These are phyloP conservation scores for Rousettus madagascariensis DNA, from an alignment of 2,797 vertebrate genomes.

Conservation along the genomic window DNA sequence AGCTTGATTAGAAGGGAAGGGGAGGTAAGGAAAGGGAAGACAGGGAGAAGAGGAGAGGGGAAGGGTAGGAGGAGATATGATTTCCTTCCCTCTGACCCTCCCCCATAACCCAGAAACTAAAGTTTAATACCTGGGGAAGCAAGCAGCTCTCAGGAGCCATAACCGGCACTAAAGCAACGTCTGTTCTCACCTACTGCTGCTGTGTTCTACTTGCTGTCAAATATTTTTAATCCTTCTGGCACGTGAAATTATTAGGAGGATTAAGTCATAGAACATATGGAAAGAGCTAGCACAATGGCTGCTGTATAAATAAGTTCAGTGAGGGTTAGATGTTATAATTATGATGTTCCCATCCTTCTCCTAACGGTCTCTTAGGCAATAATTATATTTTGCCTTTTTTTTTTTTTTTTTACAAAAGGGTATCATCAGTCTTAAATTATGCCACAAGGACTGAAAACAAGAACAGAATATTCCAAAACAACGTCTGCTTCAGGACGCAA, in stretches of 20 bases:
- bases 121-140: not conserved
- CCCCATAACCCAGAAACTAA: not conserved
- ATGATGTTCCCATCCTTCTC: not conserved
- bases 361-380: not conserved
- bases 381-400: not conserved
- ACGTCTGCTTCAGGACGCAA: constrained; percentile 28
- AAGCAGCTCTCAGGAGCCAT: not conserved
- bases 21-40: not conserved
- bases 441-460: not conserved
- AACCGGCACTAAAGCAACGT: not conserved
- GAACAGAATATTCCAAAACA: not conserved
- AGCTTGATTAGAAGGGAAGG: not conserved
- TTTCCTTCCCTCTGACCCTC: not conserved
- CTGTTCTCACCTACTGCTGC: not conserved
- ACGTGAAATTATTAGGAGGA: not conserved
- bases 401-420: not conserved
- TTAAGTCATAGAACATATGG: not conserved
- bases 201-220: not conserved
- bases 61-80: too few relatives aligned
- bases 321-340: not conserved
- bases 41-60: rapidly evolving
- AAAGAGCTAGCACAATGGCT: not conserved
- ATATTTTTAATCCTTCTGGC: not conserved
- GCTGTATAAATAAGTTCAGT: not conserved
- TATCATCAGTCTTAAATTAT: not conserved